Conservation (phyloP, 2,888 invertebrate genomes). For the Sphinx pinastri region DNA sequence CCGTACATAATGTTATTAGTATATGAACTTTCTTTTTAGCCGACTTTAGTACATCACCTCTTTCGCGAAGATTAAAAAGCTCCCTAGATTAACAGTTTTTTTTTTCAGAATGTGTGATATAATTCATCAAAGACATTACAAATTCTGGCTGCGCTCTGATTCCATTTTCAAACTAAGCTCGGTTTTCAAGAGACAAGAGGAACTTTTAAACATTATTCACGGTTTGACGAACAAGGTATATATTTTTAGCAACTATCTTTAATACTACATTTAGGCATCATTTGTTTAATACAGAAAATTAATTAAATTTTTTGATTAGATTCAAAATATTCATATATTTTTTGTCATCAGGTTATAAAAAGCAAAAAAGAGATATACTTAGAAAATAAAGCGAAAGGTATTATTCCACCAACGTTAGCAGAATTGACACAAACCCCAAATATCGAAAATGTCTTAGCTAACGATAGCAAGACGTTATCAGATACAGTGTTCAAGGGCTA, state of each 20-base stretch:
- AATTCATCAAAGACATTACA: constrained; percentile 90
- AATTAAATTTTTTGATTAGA: constrained; percentile 24
- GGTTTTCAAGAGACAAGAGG: constrained; percentile 87
- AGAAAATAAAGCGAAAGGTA: constrained; percentile 76
- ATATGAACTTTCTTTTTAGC: too few relatives aligned
- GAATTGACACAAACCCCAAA: constrained; percentile 63
- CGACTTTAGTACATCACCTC: too few relatives aligned
- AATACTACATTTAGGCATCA: constrained; percentile 40
- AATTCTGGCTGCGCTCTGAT: constrained; percentile 89
- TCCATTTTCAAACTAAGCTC: constrained; percentile 88
- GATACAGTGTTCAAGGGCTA: constrained; percentile 85
- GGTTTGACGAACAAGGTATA: constrained; percentile 89
- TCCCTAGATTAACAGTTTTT: not conserved
- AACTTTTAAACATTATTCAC: constrained; percentile 88
- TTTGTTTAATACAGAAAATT: not conserved
- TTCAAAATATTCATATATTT: not conserved
- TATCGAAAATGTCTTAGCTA: constrained; percentile 59
- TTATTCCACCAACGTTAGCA: constrained; percentile 66
- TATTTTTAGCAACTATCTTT: not conserved
- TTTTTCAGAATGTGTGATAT: constrained; percentile 89
- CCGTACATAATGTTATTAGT: too few relatives aligned
- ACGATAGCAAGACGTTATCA: constrained; percentile 62
- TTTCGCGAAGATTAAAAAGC: too few relatives aligned
- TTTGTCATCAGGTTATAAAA: constrained; percentile 82
- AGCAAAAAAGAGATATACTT: constrained; percentile 85